A percentile compares a stretch with the other conserved stretches of the same genome.
Evolutionary conservation across 2,113 vertebrate genomes (phyloP).

Genomic region (Sarotherodon lohbergeri): DNA sequence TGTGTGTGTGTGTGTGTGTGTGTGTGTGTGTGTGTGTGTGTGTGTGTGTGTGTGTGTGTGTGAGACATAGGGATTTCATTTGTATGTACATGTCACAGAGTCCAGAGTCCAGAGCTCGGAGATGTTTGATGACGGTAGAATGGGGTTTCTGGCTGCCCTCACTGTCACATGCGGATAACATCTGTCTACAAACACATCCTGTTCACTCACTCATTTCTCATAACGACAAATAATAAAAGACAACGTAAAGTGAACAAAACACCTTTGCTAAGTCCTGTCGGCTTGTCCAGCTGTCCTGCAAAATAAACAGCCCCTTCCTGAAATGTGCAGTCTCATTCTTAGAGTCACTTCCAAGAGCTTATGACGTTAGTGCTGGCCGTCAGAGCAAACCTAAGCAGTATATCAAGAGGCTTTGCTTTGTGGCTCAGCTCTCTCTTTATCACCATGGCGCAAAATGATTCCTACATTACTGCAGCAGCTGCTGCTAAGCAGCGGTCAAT

Average conservation of each 20-base stretch:
- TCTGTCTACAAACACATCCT: slow-evolving; percentile 41
- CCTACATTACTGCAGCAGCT: slow-evolving; percentile 22
- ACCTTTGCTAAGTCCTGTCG: background rate
- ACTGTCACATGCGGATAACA: slow-evolving; percentile 59
- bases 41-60: background rate
- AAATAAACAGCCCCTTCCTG: background rate
- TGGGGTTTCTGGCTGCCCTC: slow-evolving; percentile 33
- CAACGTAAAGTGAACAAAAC: background rate
- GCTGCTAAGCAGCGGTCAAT: slow-evolving; percentile 31
- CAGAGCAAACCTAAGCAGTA: slow-evolving; percentile 2
- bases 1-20: background rate
- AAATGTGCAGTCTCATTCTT: slow-evolving; percentile 1
- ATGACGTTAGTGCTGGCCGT: background rate
- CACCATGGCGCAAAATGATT: slow-evolving; percentile 18
- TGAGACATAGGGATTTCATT: background rate
- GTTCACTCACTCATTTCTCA: background rate
- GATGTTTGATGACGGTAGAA: slow-evolving; percentile 24
- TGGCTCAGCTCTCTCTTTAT: slow-evolving; percentile 15
- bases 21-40: background rate
- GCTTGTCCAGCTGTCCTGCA: background rate
- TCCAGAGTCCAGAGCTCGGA: background rate
- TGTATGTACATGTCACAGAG: slow-evolving; percentile 5
- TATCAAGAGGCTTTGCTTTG: slow-evolving; percentile 2
- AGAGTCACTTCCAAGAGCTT: background rate
- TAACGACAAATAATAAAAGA: background rate